Evolutionary conservation across 2,113 vertebrate genomes (phyloP), one percentile per base, ranked within the genome.

Genomic region (Phainopepla nitens): DNA sequence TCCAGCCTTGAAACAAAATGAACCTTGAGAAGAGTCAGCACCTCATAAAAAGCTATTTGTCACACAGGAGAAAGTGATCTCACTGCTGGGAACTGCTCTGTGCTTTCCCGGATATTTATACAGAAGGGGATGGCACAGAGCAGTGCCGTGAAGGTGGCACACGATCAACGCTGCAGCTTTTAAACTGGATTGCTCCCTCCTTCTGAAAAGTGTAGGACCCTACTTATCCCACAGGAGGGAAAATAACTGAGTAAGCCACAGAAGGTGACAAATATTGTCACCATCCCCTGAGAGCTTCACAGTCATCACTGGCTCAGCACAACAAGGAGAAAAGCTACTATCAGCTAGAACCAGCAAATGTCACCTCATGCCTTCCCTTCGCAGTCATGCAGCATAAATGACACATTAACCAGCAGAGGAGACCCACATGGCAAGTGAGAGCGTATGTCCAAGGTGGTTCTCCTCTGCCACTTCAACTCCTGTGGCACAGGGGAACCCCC

Each of bases 11-110:
- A 93, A 92, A 92, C 79, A 92, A 96, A 91, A 72, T 0, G 22
- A 96, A 83, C 87, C 84, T 94, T 90, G 83, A 96, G 87, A 92
- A 92, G 91, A 94, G 89, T 95, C 94, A 97, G 93, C 79, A 60
- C 61, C 92, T 97, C 36, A 45, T 90, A 94, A 94, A 96, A 96
- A 92, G 84, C 80, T 89, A 75, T 91, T 96, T 96, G 90, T 98
- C 94, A 97, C 16, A 9, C 70, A 85, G 5, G 5, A 62, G 78
- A 66, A 90, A 82, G 83, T 94, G 96, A 97, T 87, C 83, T 95
- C 65, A 79, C 39, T 68, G 82, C 53, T 89, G 60, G 50, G 83
- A 95, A 87, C 84, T 27, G 89, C 35, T 82, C 89, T 68, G 87
- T 58, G 51, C 72, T 84, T 94, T 97, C 92, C 95, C 0, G 0